Base-by-base conservation (phyloP, 2,113 vertebrate species). In the Phylloscopus trochilus region DNA sequence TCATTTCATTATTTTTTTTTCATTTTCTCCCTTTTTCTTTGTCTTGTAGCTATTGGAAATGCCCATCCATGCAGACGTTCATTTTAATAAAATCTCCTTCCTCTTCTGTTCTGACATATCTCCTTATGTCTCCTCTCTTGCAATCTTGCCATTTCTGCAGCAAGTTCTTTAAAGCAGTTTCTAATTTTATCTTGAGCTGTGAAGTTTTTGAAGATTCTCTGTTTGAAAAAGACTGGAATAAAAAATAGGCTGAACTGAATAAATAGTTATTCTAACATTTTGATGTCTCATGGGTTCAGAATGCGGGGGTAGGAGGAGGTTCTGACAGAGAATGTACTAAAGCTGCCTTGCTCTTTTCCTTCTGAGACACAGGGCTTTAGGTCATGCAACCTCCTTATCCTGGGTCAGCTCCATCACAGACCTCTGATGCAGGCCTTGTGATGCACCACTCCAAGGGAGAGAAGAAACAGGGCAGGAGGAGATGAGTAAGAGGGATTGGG, bases 101-200 rank as follows among this genome's bases (percentile, higher is more conserved):
- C 14, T 92, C 63, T 81, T 83, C 51, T 60, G 4, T 60, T 90
- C 90, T 86, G 74, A 41, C 56, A 15, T 77, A 59, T 75, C 76
- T 81, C 76, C 72, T 95, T 58, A 68, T 79, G 83, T 69, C 73
- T 96, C 46, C 59, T 90, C 85, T 83, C 60, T 76, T 88, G 60
- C 68, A 90, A 81, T 94, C 88, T 78, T 26, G 1, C 66, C 86
- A 92, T 93, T 83, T 76, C 78, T 92, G 51, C 73, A 87, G 66
- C 0, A 3, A 86, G 62, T 7, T 76, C 83, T 84, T 93, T 95
- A 75, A 96, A 96, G 66, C 49, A 75, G 28, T 46, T 94, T 96
- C 94, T 96, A 97, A 96, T 96, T 97, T 95, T 96, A 69, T 91
- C 92, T 74, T 69, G 58, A 92, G 81, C 85, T 92, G 89, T 82